Evolutionary conservation across 2,113 vertebrate genomes (phyloP), one percentile per base, ranked within the genome.

Genomic region (Colinus virginianus): DNA sequence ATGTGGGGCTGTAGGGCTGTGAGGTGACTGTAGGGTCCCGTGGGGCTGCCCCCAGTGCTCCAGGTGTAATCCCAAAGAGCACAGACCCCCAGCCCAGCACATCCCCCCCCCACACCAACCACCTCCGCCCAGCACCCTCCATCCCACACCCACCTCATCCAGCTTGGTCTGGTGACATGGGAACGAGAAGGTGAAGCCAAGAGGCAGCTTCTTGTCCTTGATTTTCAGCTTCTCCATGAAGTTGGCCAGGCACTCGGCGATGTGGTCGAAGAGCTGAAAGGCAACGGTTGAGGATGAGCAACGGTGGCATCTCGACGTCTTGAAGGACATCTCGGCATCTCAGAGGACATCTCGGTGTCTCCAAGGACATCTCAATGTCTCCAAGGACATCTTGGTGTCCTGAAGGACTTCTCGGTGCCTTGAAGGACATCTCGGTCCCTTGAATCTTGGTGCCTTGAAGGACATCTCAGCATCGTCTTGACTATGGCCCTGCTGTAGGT

Each of bases 111-210:
- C 38, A 8, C 36, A 2, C 7, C 46, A 46, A 48, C 56, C 4
- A 0, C 2, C 34, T 48, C 23, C 26, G 55, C 49, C 51, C 3
- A 7, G 48, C 36, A 40, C 7, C 25, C 30, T 32, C n/a, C 19
- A 1, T 2, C 19, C 67, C 61, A 20, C 1, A 30, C 98, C 97
- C 93, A 99, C 99, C 98, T 99, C 99, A 2, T 99, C 99, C 84
- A 99, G 97, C 90, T 99, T 99, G 68, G 97, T 98, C 96, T 99
- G 99, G 77, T 97, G 96, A 53, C 99, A 99, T 0, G 99, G 99
- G 84, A 99, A 99, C 1, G 99, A 99, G 97, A 99, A 99, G 40
- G 99, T 99, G 93, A 99, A 99, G 11, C 99, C 99, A 11, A 99
- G 96, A 0, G 99, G 99, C 7, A 99, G 98, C 76, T 98, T 99